phyloP scores from a whole-genome alignment of 2,888 invertebrate genomes.

The Neocrepidodera transversa region DNA sequence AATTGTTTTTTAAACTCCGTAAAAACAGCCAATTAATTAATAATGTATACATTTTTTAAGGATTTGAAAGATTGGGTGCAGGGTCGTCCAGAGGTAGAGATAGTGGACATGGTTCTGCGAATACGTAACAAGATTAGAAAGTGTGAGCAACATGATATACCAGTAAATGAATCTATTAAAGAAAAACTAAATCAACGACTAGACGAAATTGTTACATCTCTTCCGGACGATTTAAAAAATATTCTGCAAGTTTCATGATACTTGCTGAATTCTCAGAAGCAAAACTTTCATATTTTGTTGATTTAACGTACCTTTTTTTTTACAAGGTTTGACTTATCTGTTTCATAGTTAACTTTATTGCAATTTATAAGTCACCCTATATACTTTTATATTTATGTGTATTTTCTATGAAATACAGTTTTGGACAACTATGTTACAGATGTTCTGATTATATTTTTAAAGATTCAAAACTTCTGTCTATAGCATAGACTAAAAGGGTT shows the following conservation, averaged over 20 bases:
- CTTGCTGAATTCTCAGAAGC: slow-evolving; percentile 35
- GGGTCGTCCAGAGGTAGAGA: slow-evolving; percentile 94
- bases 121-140: slow-evolving; percentile 85
- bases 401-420: slow-evolving; percentile 1
- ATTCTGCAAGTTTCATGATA: slow-evolving; percentile 70
- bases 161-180: slow-evolving; percentile 68
- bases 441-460: not conserved
- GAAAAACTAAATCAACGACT: slow-evolving; percentile 74
- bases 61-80: slow-evolving; percentile 90
- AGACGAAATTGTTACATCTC: slow-evolving; percentile 79
- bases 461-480: too few species aligned
- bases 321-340: slow-evolving; percentile 17
- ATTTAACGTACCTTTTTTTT: slow-evolving; percentile 1
- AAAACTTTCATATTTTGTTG: slow-evolving; percentile 11
- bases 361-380: slow-evolving; percentile 8
- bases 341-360: slow-evolving; percentile 18
- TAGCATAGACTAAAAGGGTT: too few species aligned
- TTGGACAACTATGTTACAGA: not conserved
- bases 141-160: slow-evolving; percentile 62
- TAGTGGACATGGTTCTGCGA: slow-evolving; percentile 96
- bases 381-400: slow-evolving; percentile 4
- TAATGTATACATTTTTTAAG: too few species aligned
- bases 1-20: too few species aligned
- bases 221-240: slow-evolving; percentile 87
- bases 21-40: too few species aligned